A percentile compares a stretch with the other conserved stretches of the same genome.
Conservation (phyloP, 2,888 invertebrate species). For the Apotomis betuletana region DNA sequence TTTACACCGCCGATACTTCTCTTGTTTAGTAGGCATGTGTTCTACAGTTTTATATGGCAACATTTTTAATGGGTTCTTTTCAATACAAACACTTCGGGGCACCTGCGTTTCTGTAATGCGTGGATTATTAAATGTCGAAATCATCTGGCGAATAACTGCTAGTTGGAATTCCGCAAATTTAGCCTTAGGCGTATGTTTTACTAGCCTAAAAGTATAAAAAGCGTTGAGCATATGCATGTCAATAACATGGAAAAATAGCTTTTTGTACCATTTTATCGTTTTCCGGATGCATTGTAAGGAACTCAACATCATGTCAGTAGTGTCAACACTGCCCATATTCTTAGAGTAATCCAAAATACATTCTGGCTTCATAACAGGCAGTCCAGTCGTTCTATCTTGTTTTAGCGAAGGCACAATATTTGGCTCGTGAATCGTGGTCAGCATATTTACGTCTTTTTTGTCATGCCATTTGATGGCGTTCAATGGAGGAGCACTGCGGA, state of each 20-base stretch:
- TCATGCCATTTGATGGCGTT: conserved; percentile 55
- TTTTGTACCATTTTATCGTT: conserved; percentile 56
- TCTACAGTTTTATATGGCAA: background rate
- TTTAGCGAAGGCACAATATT: conserved; percentile 42
- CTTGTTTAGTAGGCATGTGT: background rate
- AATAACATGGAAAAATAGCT: conserved; percentile 54
- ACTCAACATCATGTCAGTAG: conserved; percentile 51
- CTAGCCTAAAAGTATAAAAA: conserved; percentile 30
- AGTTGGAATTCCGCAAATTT: conserved; percentile 29
- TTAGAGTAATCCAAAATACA: conserved; percentile 52
- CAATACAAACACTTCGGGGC: background rate
- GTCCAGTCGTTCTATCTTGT: conserved; percentile 36
- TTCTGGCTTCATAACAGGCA: conserved; percentile 44
- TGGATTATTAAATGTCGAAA: conserved; percentile 30
- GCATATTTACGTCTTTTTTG: conserved; percentile 48
- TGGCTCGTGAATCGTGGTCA: conserved; percentile 44
- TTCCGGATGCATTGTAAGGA: conserved; percentile 52
- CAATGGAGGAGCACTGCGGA: conserved; percentile 22
- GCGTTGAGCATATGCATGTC: conserved; percentile 48
- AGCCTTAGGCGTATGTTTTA: conserved; percentile 10
- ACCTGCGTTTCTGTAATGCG: conserved; percentile 28
- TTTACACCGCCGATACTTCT: background rate
- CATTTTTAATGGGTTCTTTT: background rate
- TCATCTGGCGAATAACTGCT: conserved; percentile 41
- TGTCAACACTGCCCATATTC: conserved; percentile 56